Base-by-base conservation (phyloP, 2,888 invertebrate species). In the Boloria selene region DNA sequence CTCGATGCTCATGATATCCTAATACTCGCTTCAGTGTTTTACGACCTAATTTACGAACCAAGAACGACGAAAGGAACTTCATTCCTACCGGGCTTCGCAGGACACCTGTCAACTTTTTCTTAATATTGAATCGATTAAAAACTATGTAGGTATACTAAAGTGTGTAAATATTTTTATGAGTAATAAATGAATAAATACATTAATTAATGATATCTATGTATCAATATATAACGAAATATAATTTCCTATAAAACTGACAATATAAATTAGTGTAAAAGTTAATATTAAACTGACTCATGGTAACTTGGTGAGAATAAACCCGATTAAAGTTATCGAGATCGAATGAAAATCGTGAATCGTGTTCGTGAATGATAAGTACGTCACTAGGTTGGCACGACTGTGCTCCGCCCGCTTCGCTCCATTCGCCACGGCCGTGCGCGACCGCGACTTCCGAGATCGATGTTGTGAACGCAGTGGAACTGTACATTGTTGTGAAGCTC, bases 401-500 rank as follows among this genome's bases (percentile, higher is more conserved):
- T 67, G 76, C 75, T 77, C 77, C 78, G 77, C 77, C 72, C 72
- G 72, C 70, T 72, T 65, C 75, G 71, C 71, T 76, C 74, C 73
- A 76, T 75, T 77, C 77, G 75, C 73, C 68, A 74, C 72, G 73
- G 75, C 69, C 74, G 77, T 76, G 79, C 76, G 76, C 77, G 75
- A 73, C 72, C 72, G 79, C 78, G 77, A 78, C 77, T 77, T 77
- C 78, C 75, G 79, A 84, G 81, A 83, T 83, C 86, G 86, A 87
- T 87, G 85, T 84, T 79, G 74, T 75, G 74, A 73, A 74, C 78
- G 78, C 73, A 79, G 79, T 78, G 71, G 70, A 74, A 71, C 69
- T 71, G 73, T 80, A 81, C 80, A 82, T 81, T 82, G 82, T 85
- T 81, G 81, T 80, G 79, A 79, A 83, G 83, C 85, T 82, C 85